These are phyloP conservation scores for Centruroides vittatus DNA, from an alignment of 1,140 invertebrate species.

Conservation along the genomic window DNA sequence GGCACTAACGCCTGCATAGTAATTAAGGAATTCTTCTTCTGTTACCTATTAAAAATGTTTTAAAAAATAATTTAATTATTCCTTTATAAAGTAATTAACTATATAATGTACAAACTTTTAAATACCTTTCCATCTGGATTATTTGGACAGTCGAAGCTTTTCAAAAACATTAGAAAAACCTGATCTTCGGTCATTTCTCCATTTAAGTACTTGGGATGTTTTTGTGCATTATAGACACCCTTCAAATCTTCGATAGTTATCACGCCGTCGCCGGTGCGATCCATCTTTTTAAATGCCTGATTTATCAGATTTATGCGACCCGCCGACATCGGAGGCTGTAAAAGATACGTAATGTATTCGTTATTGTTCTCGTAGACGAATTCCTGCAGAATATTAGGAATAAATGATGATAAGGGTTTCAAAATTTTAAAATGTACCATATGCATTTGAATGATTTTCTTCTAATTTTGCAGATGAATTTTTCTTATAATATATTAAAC, in stretches of 20 bases:
- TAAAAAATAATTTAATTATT: background rate
- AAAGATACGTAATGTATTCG: background rate
- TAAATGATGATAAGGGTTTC: too few relatives aligned
- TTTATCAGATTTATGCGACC: constrained; percentile 20
- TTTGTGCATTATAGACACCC: constrained; percentile 20
- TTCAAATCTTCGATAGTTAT: constrained; percentile 24
- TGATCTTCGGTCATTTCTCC: constrained; percentile 23
- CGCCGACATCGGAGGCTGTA: constrained; percentile 23
- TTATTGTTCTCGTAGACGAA: too few relatives aligned
- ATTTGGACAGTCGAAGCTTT: constrained; percentile 19
- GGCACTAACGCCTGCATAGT: constrained; percentile 81
- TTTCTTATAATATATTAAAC: too few relatives aligned
- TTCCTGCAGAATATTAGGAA: too few relatives aligned
- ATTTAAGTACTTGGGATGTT: constrained; percentile 21
- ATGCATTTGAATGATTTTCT: too few relatives aligned
- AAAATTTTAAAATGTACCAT: too few relatives aligned
- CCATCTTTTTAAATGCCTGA: constrained; percentile 24
- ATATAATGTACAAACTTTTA: too few relatives aligned
- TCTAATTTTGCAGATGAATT: too few relatives aligned
- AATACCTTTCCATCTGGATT: constrained; percentile 15
- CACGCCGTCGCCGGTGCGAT: constrained; percentile 22
- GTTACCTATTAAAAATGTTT: constrained; percentile 51
- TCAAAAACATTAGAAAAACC: constrained; percentile 20
- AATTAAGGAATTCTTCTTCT: constrained; percentile 82
- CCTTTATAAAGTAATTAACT: too few relatives aligned